phyloP scores from a whole-genome alignment of 2,113 vertebrate species.

The Catharus bicknelli region DNA sequence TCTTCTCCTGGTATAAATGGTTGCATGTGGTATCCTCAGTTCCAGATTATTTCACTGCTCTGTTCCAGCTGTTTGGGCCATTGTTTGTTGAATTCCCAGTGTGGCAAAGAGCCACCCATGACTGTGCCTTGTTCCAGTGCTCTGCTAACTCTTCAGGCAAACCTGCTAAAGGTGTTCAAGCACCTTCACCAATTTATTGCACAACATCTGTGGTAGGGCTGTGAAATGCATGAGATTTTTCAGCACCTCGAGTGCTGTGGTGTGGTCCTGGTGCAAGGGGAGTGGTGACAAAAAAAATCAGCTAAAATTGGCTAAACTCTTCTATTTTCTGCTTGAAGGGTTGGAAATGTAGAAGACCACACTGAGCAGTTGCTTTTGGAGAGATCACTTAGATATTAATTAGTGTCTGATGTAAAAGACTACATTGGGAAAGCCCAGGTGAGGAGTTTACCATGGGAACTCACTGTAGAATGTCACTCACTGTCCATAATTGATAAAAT shows the following conservation, averaged over 20 bases:
- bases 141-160: not conserved
- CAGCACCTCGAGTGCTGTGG: not conserved
- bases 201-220: not conserved
- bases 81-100: not conserved
- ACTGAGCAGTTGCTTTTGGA: not conserved
- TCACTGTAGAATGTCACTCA: not conserved
- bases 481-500: not conserved
- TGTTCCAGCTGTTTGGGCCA: not conserved
- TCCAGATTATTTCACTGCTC: not conserved
- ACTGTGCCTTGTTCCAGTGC: fast-evolving
- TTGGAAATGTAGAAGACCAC: not conserved
- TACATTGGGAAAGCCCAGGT: not conserved
- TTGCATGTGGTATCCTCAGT: not conserved
- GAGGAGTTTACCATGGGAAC: not conserved
- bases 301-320: not conserved
- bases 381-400: conserved; percentile 21
- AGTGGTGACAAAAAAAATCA: not conserved
- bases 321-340: not conserved
- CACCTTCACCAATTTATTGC: not conserved
- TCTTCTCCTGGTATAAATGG: not conserved
- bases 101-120: not conserved
- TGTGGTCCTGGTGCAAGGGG: not conserved
- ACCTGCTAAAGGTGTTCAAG: not conserved
- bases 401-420: not conserved
- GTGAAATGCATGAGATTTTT: not conserved